Base-by-base conservation (phyloP, 2,888 invertebrate genomes). In the Polydrusus tereticollis region DNA sequence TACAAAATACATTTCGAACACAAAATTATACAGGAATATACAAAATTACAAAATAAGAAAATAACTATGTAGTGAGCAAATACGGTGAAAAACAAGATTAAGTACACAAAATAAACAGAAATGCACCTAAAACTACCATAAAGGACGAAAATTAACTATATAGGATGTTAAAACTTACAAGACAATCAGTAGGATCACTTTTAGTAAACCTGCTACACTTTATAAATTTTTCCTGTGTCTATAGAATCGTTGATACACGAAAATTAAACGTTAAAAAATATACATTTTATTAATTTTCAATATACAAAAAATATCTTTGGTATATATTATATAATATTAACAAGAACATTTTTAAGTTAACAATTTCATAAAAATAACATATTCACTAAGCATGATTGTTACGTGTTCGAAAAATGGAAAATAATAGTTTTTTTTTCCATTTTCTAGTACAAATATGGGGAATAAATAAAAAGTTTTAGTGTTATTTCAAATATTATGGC, bases 301-400 rank as follows among this genome's bases (percentile, higher is more conserved):
- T 83, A 83, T 82, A 84, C 83, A 84, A 84, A 83, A 84, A 83
- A 84, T 83, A 83, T 85, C 84, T 84, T 85, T 85, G 85, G 85
- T 85, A 85, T 85, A 82, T 81, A 81, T 80, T 80, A 77, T 75
- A 81, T 73, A 69, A 82, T 82, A 81, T 83, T 83, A 84, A 84
- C 83, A 81, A 82, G 80, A 80, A 81, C 79, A 76, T 78, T 73
- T 77, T 78, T 77, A 74, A 62, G 71, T 68, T 76, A 80, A 80
- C 81, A 81, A 80, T 79, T 78, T 77, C 73, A 75, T 75, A 76
- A 78, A 76, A 76, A 76, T 65, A 73, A 76, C 75, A 72, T 47
- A 62, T 57, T 73, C 73, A 72, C 77, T 74, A 78, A 78, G 76
- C 77, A 62, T 77, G 77, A 77, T 77, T 77, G 75, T 76, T 73